A percentile compares a stretch with the other conserved stretches of the same genome.
Evolutionary conservation across 2,888 invertebrate genomes (phyloP).

Genomic region (Cantharis rustica): DNA sequence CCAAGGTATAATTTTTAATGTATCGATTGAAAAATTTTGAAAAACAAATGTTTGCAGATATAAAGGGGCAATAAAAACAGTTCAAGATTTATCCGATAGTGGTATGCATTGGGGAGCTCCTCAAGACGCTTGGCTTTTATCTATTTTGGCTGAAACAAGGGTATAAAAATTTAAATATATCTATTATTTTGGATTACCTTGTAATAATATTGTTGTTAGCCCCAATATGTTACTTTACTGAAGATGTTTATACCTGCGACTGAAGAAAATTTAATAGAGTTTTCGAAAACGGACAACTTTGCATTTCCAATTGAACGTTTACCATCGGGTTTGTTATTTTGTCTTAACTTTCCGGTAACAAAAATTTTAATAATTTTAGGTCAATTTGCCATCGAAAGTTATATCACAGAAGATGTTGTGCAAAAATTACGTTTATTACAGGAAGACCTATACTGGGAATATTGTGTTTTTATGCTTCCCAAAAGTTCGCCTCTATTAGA

Average conservation of each 20-base stretch:
- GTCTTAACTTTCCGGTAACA: background rate
- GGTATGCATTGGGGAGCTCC: constrained; percentile 68
- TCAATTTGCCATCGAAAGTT: constrained; percentile 69
- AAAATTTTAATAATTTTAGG: constrained; percentile 53
- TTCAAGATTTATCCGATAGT: constrained; percentile 64
- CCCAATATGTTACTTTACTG: constrained; percentile 31
- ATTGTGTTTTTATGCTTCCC: constrained; percentile 66
- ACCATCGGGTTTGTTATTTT: constrained; percentile 61
- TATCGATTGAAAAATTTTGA: background rate
- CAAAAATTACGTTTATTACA: constrained; percentile 65
- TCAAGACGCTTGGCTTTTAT: constrained; percentile 69
- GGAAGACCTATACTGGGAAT: constrained; percentile 71
- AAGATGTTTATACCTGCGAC: constrained; percentile 32
- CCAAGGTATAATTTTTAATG: constrained; percentile 56
- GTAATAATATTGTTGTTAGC: constrained; percentile 18
- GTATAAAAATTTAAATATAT: constrained; percentile 48
- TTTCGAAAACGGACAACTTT: constrained; percentile 54
- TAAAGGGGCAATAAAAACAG: constrained; percentile 65
- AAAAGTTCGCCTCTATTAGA: constrained; percentile 67
- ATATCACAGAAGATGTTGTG: constrained; percentile 63
- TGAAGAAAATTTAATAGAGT: constrained; percentile 33
- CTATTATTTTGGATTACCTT: background rate
- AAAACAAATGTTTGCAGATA: constrained; percentile 51
- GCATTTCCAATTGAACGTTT: constrained; percentile 69
- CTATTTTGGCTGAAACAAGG: constrained; percentile 62